Evolutionary conservation across 1,140 invertebrate genomes (phyloP).

Genomic region (Papilio xuthus): DNA sequence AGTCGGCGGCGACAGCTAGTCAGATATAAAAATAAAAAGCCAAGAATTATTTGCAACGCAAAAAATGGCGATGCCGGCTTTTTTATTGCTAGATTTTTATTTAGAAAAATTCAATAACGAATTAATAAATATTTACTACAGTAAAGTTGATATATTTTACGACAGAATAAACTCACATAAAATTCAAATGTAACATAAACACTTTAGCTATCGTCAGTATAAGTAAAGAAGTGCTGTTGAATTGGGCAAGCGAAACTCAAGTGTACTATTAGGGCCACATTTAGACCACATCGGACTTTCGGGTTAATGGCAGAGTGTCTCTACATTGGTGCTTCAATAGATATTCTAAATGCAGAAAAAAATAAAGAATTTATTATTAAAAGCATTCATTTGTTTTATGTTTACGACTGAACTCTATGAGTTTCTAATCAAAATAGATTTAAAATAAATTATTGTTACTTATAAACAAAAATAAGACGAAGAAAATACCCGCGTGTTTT

Average conservation of each 20-base stretch:
- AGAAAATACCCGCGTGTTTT: too few relatives aligned
- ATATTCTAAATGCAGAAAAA: constrained; percentile 32
- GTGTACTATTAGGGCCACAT: constrained; percentile 74
- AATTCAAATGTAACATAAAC: constrained; percentile 28
- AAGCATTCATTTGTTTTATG: constrained; percentile 24
- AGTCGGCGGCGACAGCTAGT: too few relatives aligned
- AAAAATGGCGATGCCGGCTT: too few relatives aligned
- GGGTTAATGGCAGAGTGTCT: constrained; percentile 66
- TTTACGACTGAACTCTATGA: neutral
- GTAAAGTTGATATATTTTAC: too few relatives aligned
- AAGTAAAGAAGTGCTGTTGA: constrained; percentile 69
- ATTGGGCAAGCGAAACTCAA: constrained; percentile 79
- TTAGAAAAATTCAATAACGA: too few relatives aligned
- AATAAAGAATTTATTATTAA: constrained; percentile 32
- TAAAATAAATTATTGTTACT: neutral
- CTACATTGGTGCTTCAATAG: constrained; percentile 33
- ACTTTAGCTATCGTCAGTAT: constrained; percentile 53
- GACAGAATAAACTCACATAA: neutral
- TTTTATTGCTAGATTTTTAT: too few relatives aligned
- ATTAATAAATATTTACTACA: too few relatives aligned
- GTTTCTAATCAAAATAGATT: neutral
- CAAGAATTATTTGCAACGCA: too few relatives aligned
- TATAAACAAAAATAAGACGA: too few relatives aligned
- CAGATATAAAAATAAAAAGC: too few relatives aligned
- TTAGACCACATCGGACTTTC: constrained; percentile 66